Evolutionary conservation across 1,140 invertebrate species (phyloP).

Genomic region (Scaptomyza montana): DNA sequence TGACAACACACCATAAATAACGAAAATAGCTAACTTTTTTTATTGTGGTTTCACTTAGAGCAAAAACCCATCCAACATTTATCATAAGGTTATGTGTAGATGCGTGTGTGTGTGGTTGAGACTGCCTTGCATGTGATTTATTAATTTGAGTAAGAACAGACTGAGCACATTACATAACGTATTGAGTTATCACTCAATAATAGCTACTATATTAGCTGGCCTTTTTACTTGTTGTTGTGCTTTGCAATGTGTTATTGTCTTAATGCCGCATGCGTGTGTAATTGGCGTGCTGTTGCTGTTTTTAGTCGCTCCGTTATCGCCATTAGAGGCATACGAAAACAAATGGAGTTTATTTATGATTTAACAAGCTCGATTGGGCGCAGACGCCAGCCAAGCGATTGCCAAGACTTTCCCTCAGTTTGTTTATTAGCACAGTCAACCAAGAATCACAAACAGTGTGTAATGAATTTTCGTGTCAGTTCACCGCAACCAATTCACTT

Average conservation of each 20-base stretch:
- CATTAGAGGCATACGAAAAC: slow-evolving; percentile 47
- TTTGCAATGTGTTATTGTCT: slow-evolving; percentile 67
- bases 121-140: slow-evolving; percentile 30
- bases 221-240: slow-evolving; percentile 3
- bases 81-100: slow-evolving; percentile 36
- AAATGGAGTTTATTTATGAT: slow-evolving; percentile 70
- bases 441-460: slow-evolving; percentile 4
- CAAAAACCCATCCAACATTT: slow-evolving; percentile 26
- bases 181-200: slow-evolving; percentile 78
- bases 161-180: slow-evolving; percentile 24
- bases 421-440: slow-evolving; percentile 47
- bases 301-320: slow-evolving; percentile 20
- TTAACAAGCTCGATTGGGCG: slow-evolving; percentile 54
- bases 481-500: slow-evolving; percentile 30
- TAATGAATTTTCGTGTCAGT: slow-evolving; percentile 49
- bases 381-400: slow-evolving; percentile 66
- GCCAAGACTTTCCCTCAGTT: slow-evolving; percentile 23
- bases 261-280: slow-evolving; percentile 44
- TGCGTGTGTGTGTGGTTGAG: slow-evolving; percentile 7
- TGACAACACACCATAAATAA: slow-evolving; percentile 55
- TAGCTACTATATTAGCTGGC: slow-evolving; percentile 40
- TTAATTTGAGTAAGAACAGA: slow-evolving; percentile 40
- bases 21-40: slow-evolving; percentile 5
- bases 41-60: slow-evolving; percentile 18
- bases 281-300: slow-evolving; percentile 29